phyloP scores from a whole-genome alignment of 2,797 vertebrate genomes.

The Prionace glauca region DNA sequence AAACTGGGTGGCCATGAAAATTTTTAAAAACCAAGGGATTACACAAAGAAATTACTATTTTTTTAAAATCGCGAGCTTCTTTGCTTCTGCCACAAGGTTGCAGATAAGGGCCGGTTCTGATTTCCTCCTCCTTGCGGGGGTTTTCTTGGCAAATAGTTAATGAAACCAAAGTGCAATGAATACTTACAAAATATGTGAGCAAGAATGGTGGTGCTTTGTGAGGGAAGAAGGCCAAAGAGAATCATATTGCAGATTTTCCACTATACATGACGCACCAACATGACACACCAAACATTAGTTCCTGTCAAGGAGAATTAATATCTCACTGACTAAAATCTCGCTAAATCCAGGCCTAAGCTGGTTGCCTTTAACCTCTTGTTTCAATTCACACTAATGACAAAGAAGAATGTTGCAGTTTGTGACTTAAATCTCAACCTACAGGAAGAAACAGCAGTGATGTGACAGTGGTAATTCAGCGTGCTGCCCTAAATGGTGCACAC shows the following conservation, averaged over 20 bases:
- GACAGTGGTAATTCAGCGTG: too few species aligned
- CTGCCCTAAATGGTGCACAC: background rate
- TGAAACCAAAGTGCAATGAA: background rate
- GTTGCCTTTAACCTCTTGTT: background rate
- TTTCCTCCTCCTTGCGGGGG: background rate
- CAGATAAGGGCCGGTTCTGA: background rate
- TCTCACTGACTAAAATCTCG: background rate
- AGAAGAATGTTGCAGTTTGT: background rate
- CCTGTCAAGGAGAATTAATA: background rate
- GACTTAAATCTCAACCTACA: background rate
- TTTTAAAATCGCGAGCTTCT: too few species aligned
- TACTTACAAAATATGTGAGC: background rate
- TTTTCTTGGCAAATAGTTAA: background rate
- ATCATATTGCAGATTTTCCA: background rate
- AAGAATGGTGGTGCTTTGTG: background rate
- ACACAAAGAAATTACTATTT: too few species aligned
- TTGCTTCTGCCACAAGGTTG: background rate
- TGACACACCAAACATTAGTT: background rate
- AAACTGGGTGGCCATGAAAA: background rate
- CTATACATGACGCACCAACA: background rate
- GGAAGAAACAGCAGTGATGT: background rate
- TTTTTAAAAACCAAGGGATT: background rate
- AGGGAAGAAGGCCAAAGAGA: background rate
- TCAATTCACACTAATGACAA: background rate
- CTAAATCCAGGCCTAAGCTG: background rate